Base-by-base conservation (phyloP, 2,797 vertebrate species). In the Ceyx erithaca region DNA sequence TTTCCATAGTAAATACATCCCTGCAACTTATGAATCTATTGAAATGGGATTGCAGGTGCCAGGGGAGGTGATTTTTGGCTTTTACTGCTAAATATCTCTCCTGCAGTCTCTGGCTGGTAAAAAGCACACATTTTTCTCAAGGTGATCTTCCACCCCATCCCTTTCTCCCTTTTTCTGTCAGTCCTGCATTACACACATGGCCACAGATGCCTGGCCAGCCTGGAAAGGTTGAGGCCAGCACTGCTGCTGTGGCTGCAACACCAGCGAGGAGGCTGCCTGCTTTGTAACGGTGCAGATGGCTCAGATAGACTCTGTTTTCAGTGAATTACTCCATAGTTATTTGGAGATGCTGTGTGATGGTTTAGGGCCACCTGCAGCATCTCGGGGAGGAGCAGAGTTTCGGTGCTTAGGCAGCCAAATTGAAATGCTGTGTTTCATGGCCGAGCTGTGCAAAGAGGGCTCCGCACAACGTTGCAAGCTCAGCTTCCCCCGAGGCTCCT, bases 291-390 rank as follows among this genome's bases (percentile, higher is more conserved):
- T 5, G 14, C 80, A 66, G 90, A 22, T 33, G 55, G 89, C 85
- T 61, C 67, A 4, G 37, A 8, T 18, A 10, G 0, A 0, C 45
- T 9, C 46, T 17, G 62, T 62, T 31, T 7, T 23, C 54, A 0
- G 3, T 9, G 67, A 45, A 14, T 35, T 22, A 13, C 1, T 4
- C 58, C 1, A 3, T 0, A 7, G 59, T 23, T 68, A 21, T 55
- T 57, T 9, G 1, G 4, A 66, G 91, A 14, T 23, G 69, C 85
- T 43, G 37, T 2, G 3, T 0, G 72, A 46, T 14, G 48, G 63
- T 31, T 82, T 10, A 23, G 57, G 86, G 80, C 76, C 91, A 85
- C 91, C 72, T 67, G 87, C 91, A 85, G 91, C 87, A 61, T 46
- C 77, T 18, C 14, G 2, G 45, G 21, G 37, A 90, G 52, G 80